phyloP scores from a whole-genome alignment of 2,797 vertebrate species.

The Prionace glauca region DNA sequence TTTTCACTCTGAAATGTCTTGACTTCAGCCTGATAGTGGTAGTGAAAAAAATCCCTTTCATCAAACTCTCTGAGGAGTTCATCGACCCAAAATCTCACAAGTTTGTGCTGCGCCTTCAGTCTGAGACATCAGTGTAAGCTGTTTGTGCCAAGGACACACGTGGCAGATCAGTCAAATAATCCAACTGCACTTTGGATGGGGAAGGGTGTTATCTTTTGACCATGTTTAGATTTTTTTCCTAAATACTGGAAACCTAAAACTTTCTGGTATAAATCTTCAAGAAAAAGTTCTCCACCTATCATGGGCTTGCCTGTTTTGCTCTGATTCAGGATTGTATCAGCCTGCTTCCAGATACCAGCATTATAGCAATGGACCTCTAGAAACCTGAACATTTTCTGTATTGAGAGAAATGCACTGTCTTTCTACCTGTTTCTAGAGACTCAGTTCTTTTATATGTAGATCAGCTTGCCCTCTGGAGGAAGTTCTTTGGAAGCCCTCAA shows the following conservation, averaged over 20 bases:
- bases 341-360: constrained; percentile 37
- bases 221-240: constrained; percentile 35
- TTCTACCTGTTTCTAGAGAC: constrained; percentile 34
- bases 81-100: constrained; percentile 91
- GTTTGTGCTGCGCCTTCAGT: constrained; percentile 87
- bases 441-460: constrained; percentile 18
- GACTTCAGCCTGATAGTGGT: constrained; percentile 87
- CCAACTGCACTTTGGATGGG: constrained; percentile 38
- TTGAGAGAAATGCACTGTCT: constrained; percentile 37
- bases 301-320: constrained; percentile 6
- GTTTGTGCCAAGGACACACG: not conserved
- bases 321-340: constrained; percentile 13
- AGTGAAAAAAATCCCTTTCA: constrained; percentile 82
- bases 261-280: constrained; percentile 27
- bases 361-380: constrained; percentile 29
- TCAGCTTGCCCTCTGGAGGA: constrained; percentile 25
- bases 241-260: constrained; percentile 2
- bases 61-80: constrained; percentile 83
- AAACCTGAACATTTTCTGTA: constrained; percentile 31
- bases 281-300: constrained; percentile 22
- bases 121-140: constrained; percentile 82
- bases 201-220: constrained; percentile 35
- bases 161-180: constrained; percentile 37
- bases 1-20: constrained; percentile 82
- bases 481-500: constrained; percentile 21